Evolutionary conservation across 2,113 vertebrate genomes (phyloP).

Genomic region (Peromyscus californicus): DNA sequence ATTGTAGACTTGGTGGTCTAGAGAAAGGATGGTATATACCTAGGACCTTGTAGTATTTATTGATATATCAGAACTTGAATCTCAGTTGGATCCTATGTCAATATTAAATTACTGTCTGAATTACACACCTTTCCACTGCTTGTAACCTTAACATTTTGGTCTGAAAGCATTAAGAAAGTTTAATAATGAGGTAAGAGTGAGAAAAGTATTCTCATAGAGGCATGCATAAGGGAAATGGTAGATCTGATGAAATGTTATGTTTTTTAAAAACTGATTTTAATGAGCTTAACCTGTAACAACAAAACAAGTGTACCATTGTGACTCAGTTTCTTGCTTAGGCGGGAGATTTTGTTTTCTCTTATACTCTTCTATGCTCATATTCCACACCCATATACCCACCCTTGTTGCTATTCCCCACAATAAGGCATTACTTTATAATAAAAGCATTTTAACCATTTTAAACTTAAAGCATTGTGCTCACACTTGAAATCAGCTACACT

Average conservation of each 20-base stretch:
- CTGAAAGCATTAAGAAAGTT: neutral
- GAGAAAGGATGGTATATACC: neutral
- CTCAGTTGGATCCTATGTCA: neutral
- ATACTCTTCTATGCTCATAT: neutral
- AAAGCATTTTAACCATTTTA: neutral
- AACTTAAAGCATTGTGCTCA: neutral
- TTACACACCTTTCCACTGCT: neutral
- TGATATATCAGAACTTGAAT: neutral
- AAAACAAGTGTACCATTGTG: constrained; percentile 23
- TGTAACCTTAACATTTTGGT: neutral
- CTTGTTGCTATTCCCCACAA: constrained; percentile 19
- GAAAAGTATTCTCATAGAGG: constrained; percentile 44
- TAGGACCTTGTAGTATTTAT: constrained; percentile 11
- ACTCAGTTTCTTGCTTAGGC: neutral
- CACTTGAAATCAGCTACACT: constrained; percentile 35
- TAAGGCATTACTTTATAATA: constrained; percentile 21
- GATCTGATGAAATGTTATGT: constrained; percentile 26
- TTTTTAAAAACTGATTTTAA: constrained; percentile 45
- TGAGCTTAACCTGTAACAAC: constrained; percentile 13
- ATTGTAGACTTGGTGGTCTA: neutral
- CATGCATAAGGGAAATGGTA: constrained; percentile 25
- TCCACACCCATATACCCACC: neutral
- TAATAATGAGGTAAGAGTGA: constrained; percentile 47
- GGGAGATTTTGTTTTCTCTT: constrained; percentile 38
- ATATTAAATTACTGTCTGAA: constrained; percentile 33